These are phyloP conservation scores for Acanthis flammea DNA, from an alignment of 2,797 vertebrate genomes.

Conservation along the genomic window DNA sequence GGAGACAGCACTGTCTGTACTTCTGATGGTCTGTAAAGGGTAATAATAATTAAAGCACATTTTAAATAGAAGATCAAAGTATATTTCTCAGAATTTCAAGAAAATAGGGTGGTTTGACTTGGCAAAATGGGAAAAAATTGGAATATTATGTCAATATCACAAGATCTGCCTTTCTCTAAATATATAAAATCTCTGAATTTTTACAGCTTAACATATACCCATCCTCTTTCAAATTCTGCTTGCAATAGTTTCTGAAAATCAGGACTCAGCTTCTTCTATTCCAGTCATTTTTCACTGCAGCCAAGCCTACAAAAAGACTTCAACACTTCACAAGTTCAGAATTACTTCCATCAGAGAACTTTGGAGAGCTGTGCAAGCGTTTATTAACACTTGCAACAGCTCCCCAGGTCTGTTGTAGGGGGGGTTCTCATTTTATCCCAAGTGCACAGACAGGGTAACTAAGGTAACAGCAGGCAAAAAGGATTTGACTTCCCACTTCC, in stretches of 20 bases:
- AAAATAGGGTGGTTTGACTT: neutral
- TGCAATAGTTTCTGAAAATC: neutral
- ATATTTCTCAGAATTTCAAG: neutral
- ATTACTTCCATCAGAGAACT: constrained; percentile 12
- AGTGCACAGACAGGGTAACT: constrained; percentile 30
- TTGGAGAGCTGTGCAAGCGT: constrained; percentile 24
- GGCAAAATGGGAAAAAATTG: neutral
- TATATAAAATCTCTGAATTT: neutral
- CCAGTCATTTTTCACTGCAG: neutral
- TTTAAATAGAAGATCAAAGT: neutral
- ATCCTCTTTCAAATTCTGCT: constrained; percentile 8
- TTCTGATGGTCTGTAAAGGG: neutral
- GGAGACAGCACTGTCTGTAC: neutral
- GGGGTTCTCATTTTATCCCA: constrained; percentile 38
- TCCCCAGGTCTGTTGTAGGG: neutral
- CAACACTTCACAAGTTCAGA: constrained; percentile 30
- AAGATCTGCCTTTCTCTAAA: constrained; percentile 16
- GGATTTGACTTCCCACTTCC: constrained; percentile 57
- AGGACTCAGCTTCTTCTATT: constrained; percentile 22
- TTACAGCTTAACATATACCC: neutral
- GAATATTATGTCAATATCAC: neutral
- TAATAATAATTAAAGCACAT: neutral
- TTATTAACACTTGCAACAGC: constrained; percentile 30
- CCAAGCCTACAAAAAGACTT: constrained; percentile 31
- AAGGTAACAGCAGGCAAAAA: constrained; percentile 51